phyloP scores from a whole-genome alignment of 1,140 invertebrate species.

The Drosophila pachea region DNA sequence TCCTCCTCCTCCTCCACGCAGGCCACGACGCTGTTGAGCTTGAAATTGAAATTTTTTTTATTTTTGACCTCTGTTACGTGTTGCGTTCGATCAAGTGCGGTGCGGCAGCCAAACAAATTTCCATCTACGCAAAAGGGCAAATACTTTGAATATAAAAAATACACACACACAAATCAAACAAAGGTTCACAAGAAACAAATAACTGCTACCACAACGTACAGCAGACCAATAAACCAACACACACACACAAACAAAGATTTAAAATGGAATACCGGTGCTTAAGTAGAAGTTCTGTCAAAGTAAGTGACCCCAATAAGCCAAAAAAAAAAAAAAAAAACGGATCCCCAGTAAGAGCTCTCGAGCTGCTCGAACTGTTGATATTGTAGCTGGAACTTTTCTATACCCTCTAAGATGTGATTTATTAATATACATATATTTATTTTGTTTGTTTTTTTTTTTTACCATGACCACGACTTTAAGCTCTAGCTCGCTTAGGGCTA shows the following conservation, averaged over 20 bases:
- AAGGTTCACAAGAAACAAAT: constrained; percentile 36
- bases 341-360: constrained; percentile 4
- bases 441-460: too few relatives aligned
- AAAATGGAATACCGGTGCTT: constrained; percentile 79
- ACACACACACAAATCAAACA: constrained; percentile 1
- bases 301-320: constrained; percentile 78
- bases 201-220: constrained; percentile 55
- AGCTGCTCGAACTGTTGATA: constrained; percentile 11
- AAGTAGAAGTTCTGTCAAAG: constrained; percentile 78
- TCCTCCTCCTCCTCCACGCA: constrained; percentile 17
- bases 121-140: constrained; percentile 28
- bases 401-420: too few relatives aligned
- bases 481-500: too few relatives aligned
- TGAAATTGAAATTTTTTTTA: constrained; percentile 36
- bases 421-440: too few relatives aligned
- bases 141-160: constrained; percentile 8
- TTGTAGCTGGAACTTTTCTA: too few relatives aligned
- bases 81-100: constrained; percentile 24
- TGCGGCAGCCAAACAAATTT: constrained; percentile 38
- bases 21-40: constrained; percentile 20
- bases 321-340: constrained; percentile 29
- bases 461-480: too few relatives aligned
- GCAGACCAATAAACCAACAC: constrained; percentile 45
- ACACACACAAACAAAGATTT: constrained; percentile 50
- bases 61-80: constrained; percentile 21